A percentile compares a stretch with the other conserved stretches of the same genome.
Conservation (phyloP, 1,140 invertebrate species). For the Megalopta genalis region DNA sequence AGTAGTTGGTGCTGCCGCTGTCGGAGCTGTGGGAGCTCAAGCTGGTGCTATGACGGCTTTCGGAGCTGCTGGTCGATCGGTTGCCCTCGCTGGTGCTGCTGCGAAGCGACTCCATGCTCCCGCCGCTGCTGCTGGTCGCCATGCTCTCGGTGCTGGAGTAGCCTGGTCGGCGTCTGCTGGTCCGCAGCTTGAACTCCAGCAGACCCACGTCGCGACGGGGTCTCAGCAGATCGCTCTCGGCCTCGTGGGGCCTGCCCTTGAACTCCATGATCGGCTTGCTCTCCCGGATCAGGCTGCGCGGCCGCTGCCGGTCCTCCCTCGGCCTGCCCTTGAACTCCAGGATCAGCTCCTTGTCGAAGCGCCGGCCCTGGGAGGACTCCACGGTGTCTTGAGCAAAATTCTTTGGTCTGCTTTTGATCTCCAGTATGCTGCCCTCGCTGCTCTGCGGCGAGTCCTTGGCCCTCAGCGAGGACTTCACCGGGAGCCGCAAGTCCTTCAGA, state of each 20-base stretch:
- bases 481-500: conserved; percentile 85
- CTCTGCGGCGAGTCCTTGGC: conserved; percentile 83
- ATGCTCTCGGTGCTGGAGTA: conserved; percentile 93
- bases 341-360: conserved; percentile 83
- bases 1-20: conserved; percentile 83
- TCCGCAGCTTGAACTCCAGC: conserved; percentile 75
- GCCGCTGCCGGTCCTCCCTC: conserved; percentile 81
- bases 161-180: conserved; percentile 82
- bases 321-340: conserved; percentile 86
- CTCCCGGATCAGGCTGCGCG: conserved; percentile 76
- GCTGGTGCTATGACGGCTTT: conserved; percentile 88
- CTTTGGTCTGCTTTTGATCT: conserved; percentile 83
- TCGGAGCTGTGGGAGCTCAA: conserved; percentile 91
- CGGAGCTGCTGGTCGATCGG: conserved; percentile 88
- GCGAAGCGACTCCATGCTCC: conserved; percentile 90
- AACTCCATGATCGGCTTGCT: conserved; percentile 85
- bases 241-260: conserved; percentile 82
- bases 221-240: conserved; percentile 65
- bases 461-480: conserved; percentile 82
- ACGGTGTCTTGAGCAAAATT: conserved; percentile 67
- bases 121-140: conserved; percentile 90
- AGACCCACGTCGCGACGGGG: conserved; percentile 67
- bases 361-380: conserved; percentile 66
- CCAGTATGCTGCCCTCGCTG: conserved; percentile 83
- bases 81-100: conserved; percentile 92